Evolutionary conservation across 1,140 invertebrate genomes (phyloP), one percentile per base, ranked within the genome.

Genomic region (Drosophila tristis): DNA sequence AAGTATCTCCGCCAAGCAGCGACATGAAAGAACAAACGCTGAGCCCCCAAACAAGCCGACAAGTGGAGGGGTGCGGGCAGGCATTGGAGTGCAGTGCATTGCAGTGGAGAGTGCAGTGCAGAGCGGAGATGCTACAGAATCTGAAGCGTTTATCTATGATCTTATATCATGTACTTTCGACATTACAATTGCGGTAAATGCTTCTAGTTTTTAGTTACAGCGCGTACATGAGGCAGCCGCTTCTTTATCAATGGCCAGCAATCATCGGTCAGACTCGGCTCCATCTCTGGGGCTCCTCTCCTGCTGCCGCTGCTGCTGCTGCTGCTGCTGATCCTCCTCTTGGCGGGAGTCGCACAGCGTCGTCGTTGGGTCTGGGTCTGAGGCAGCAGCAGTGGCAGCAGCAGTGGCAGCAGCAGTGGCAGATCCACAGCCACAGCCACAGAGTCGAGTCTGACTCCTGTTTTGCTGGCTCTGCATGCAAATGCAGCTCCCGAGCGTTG

Each of bases 141-240:
- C 85, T 89, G 84, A 90, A 85, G 77, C 79, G 78, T 91, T 91
- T 91, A 91, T 91, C 90, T 90, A 84, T 74, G 82, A 91, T 91
- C 90, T 91, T 91, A 91, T 91, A 91, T 91, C 90, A 90, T 91
- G 90, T 91, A 91, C 90, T 91, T 91, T 91, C 90, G 90, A 91
- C 90, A 91, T 91, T 91, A 91, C 90, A 91, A 91, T 91, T 91
- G 90, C 90, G 90, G 90, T 91, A 91, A 91, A 91, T 91, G 90
- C 90, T 91, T 91, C 90, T 89, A 91, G 90, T 91, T 91, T 91
- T 91, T 91, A 91, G 82, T 91, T 91, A 87, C 90, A 91, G 82
- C 90, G 86, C 86, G 80, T 91, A 91, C 73, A 89, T 60, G 80
- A 84, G 80, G 84, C 84, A 89, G 82, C 75, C 66, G 67, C 60